Percentiles rank a stretch among this genome's conserved stretches.
Evolutionary conservation across 2,113 vertebrate species (phyloP).

Genomic region (Prolemur simus): DNA sequence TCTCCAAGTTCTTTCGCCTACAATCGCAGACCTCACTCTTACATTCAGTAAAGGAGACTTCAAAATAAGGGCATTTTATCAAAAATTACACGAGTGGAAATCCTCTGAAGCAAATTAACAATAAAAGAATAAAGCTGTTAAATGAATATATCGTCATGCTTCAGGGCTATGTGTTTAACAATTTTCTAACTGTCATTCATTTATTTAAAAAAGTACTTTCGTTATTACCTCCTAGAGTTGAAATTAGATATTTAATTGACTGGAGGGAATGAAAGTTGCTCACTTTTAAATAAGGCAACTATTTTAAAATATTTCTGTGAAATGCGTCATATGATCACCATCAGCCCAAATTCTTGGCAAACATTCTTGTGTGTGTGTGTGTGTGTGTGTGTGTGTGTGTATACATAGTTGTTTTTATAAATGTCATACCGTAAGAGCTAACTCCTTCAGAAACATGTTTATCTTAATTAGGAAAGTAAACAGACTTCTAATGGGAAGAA

Average conservation of each 20-base stretch:
- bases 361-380: constrained; percentile 48
- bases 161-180: constrained; percentile 82
- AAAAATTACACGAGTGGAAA: constrained; percentile 73
- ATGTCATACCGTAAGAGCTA: constrained; percentile 85
- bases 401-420: constrained; percentile 88
- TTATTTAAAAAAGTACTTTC: constrained; percentile 81
- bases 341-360: constrained; percentile 86
- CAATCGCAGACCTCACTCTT: neutral
- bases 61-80: constrained; percentile 75
- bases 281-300: constrained; percentile 83
- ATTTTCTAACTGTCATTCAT: constrained; percentile 83
- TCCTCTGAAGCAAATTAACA: constrained; percentile 78
- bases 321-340: constrained; percentile 87
- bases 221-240: constrained; percentile 85
- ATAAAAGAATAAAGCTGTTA: constrained; percentile 83
- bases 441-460: constrained; percentile 91
- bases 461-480: constrained; percentile 93
- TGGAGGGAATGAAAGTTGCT: constrained; percentile 83
- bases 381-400: neutral
- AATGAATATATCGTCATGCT: constrained; percentile 82
- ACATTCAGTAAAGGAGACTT: constrained; percentile 55
- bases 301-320: constrained; percentile 86
- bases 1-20: neutral
- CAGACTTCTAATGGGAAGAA: constrained; percentile 89
- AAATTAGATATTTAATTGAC: constrained; percentile 88